Conservation (phyloP, 2,888 invertebrate species). For the Osmoderma eremita region DNA sequence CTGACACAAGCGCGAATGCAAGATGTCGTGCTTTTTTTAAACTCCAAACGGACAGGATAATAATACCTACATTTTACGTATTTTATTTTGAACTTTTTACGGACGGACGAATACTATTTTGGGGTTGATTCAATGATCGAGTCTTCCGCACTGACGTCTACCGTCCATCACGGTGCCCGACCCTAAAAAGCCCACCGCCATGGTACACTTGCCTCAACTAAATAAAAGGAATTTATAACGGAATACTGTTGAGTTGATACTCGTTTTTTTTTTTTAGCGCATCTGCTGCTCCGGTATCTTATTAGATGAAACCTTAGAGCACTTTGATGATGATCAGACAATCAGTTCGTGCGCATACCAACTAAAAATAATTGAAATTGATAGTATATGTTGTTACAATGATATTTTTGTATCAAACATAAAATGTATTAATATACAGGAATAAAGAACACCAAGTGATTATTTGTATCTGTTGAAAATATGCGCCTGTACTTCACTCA, state of each 20-base stretch:
- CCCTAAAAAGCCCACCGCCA: constrained; percentile 36
- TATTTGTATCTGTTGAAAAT: too few species aligned
- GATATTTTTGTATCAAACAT: background rate
- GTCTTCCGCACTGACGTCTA: constrained; percentile 52
- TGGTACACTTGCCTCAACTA: constrained; percentile 41
- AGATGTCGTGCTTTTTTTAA: constrained; percentile 18
- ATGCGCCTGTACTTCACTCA: too few species aligned
- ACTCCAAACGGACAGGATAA: constrained; percentile 36
- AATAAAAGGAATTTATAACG: constrained; percentile 42
- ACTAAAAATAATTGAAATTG: constrained; percentile 16
- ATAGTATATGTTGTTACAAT: background rate
- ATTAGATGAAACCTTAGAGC: constrained; percentile 41
- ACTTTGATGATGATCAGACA: constrained; percentile 28
- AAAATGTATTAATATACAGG: background rate
- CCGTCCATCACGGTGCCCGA: constrained; percentile 50
- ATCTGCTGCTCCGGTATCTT: constrained; percentile 37
- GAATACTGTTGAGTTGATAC: constrained; percentile 14
- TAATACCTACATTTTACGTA: constrained; percentile 37
- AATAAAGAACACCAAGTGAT: too few species aligned
- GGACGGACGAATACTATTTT: constrained; percentile 50
- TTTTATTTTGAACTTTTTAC: constrained; percentile 48
- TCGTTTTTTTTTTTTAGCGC: constrained; percentile 37
- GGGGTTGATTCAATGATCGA: constrained; percentile 52
- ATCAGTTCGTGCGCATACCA: constrained; percentile 20
- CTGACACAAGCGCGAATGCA: background rate